Evolutionary conservation across 2,113 vertebrate genomes (phyloP), one percentile per base, ranked within the genome.

Genomic region (Desmodus rotundus): DNA sequence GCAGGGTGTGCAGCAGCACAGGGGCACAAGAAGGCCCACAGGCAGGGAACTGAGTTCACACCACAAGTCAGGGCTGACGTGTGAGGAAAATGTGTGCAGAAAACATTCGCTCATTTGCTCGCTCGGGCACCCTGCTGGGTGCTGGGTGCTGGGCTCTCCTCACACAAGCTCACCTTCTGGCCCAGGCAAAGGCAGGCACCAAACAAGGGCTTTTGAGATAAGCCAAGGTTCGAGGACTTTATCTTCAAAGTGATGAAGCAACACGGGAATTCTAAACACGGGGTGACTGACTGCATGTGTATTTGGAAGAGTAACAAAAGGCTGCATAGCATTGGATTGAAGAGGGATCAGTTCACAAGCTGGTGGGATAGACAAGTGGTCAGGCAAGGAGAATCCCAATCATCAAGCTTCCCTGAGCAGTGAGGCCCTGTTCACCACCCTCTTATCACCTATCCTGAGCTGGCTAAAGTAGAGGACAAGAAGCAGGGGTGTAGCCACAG

Each of bases 281-380:
- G n/a, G n/a, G n/a, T n/a, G n/a, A n/a, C n/a, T n/a, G n/a, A n/a
- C n/a, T n/a, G 4, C 20, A 1, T 22, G 33, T 77, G 63, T 83
- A 16, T 76, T 19, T 83, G 36, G 26, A 58, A 80, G 43, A 50
- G 5, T 56, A 14, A 17, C 14, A 54, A 50, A 67, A 15, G 11
- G 24, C 50, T 73, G 3, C 11, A 0, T 0, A 33, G 26, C 52
- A 33, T 0, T 45, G 36, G 13, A 36, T 0, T 58, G 31, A 77
- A 94, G 31, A 41, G 38, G 8, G 54, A 45, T 45, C 76, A 43
- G 70, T 43, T 31, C 74, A 72, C 0, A 24, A 63, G 50, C 45
- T n/a, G 26, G 13, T 47, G 11, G n/a, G 38, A 33, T 1, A 56
- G 0, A 50, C 16, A 73, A 33, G 26, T 45, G 54, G 17, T 58